Base-by-base conservation (phyloP, 2,888 invertebrate species). In the Ennomos erosarius region DNA sequence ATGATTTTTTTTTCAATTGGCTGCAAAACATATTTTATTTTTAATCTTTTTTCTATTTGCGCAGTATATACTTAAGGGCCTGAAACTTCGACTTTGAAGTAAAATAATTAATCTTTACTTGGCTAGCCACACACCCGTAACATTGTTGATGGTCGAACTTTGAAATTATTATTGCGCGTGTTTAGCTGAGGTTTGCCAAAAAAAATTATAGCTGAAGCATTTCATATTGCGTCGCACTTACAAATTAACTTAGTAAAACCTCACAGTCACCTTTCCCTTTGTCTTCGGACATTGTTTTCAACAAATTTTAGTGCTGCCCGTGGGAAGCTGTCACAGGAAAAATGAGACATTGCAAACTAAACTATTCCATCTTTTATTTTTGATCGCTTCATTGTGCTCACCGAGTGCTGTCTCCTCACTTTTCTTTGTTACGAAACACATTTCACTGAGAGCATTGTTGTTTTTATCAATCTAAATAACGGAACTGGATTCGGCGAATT, bases 251-350 rank as follows among this genome's bases (percentile, higher is more conserved):
- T 67, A 74, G 73, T 74, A 69, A 65, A 69, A 70, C 44, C 12
- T 70, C 66, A 74, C 84, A 79, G 75, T 80, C 82, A 79, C 85
- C 80, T 87, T 87, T 88, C 85, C 81, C 82, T 26, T 26, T 6
- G 26, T 26, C 26, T 78, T 73, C 63, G 68, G 42, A 34, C 67
- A 78, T 78, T 79, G 82, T 88, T 87, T 88, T 87, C 76, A 78
- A 77, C 81, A 87, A 87, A 73, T 57, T 67, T 68, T 62, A 66
- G 46, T 46, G 39, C 64, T 56, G 63, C 64, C 70, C 84, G 86
- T 87, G 88, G 74, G 88, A 88, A 84, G 59, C 62, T 56, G 70
- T 69, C 68, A 67, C 68, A 59, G 62, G 69, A 74, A 68, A 84
- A 85, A 82, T 81, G 75, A 76, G 71, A 80, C 74, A 79, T 81